Evolutionary conservation across 2,888 invertebrate species (phyloP).

Genomic region (Plebejus argus): DNA sequence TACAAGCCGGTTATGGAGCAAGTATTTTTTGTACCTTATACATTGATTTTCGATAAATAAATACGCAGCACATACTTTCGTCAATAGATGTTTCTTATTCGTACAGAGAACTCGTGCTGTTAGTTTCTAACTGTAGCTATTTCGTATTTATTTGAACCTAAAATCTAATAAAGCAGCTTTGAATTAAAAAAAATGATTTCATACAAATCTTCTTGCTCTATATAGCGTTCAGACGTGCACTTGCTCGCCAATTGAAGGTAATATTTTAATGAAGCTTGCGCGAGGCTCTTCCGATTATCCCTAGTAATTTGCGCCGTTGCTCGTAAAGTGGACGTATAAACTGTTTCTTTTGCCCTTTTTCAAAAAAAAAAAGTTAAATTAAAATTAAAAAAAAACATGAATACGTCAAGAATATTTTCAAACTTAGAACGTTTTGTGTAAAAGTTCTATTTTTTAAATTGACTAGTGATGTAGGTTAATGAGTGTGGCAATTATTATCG

Average conservation of each 20-base stretch:
- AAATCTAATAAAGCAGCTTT: not conserved
- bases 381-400: conserved; percentile 33
- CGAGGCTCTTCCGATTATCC: conserved; percentile 36
- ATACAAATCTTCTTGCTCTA: not conserved
- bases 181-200: not conserved
- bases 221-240: conserved; percentile 40
- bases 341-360: conserved; percentile 16
- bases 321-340: conserved; percentile 39
- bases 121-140: too few relatives aligned
- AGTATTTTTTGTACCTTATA: not conserved
- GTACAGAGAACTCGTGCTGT: too few relatives aligned
- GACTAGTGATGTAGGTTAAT: conserved; percentile 11
- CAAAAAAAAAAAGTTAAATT: not conserved
- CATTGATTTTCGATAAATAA: not conserved
- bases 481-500: not conserved
- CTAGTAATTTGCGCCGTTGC: conserved; percentile 39
- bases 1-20: too few relatives aligned
- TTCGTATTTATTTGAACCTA: too few relatives aligned
- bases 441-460: conserved; percentile 11
- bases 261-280: conserved; percentile 40
- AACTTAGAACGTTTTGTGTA: conserved; percentile 18
- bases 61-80: not conserved
- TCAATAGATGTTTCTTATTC: not conserved
- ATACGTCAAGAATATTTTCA: not conserved
- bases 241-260: conserved; percentile 42